Evolutionary conservation across 1,140 invertebrate genomes (phyloP), one percentile per base, ranked within the genome.

Genomic region (Mactra quadrangularis): DNA sequence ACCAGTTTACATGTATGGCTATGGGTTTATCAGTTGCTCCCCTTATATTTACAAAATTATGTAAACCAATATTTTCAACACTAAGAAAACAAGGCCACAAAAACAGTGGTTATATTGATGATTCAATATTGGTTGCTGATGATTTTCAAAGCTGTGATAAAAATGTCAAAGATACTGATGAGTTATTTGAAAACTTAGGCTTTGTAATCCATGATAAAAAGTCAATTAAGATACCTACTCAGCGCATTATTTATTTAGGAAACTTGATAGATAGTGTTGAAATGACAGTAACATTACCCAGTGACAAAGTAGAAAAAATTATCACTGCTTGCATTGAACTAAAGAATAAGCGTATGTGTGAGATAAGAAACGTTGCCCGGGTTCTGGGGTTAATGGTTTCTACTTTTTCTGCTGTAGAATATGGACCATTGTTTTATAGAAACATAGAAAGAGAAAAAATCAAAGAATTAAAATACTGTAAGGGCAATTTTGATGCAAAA

Each of bases 131-230:
- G 38, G 19, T 31, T 19, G 38, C 0, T 52, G 3, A 66, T 38
- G 17, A 19, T 31, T 72, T 27, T 72, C 7, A 72, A 29, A 38
- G 25, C 13, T 59, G 60, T 75, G 35, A 25, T 25, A 9, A 35
- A 29, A 72, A 52, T 84, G 66, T 78, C 11, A 31, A 9, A 41
- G 64, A 59, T 35, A 79, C 64, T n/a, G 29, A 53, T 19, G 11
- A 45, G 45, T n/a, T 60, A 3, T 47, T 68, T n/a, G 6, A 57
- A 19, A 31, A 29, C 1, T 41, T 70, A 19, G 85, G 83, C 1
- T 86, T 82, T 82, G 38, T 82, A 33, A 59, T 85, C 38, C 52
- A 85, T 47, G 19, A 25, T 19, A 33, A 1, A 41, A 87, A 85
- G 41, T 87, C 85, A 33, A 64, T 76, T 7, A 25, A 85, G 71